Base-by-base conservation (phyloP, 2,113 vertebrate genomes). In the Ochotona princeps region DNA sequence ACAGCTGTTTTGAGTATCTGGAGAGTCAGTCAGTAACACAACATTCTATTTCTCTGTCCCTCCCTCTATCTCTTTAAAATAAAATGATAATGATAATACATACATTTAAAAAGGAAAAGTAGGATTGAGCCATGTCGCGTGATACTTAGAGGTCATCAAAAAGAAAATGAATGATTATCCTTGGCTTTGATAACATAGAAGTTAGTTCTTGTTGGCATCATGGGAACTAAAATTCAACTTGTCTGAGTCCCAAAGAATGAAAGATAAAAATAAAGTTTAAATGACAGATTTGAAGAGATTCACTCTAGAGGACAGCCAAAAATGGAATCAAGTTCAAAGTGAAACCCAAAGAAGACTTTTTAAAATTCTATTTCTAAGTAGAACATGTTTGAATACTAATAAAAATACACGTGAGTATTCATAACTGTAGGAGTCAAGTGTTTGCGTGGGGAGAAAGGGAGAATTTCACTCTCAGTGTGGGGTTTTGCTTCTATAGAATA, bases 251-350 rank as follows among this genome's bases (percentile, higher is more conserved):
- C n/a, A 57, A 28, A 92, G 28, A 73, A 32, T 73, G 23, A 35
- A 25, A 88, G 65, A 83, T 83, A 49, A 57, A 79, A 23, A 17
- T 74, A 85, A 94, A 91, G 57, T 73, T 73, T 79, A 84, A 60
- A 60, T 69, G 25, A 26, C 30, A 49, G 0, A 70, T 91, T 93
- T 76, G 57, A 93, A 73, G 35, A 87, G 13, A 60, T 79, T 83
- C 73, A 65, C 32, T 83, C 32, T 89, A 67, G 84, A 78, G 5
- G 60, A 38, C 44, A 80, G 30, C 35, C 89, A 17, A 83, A 75
- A 81, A 75, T 44, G 57, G 38, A 11, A 44, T 73, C 35, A 32
- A 60, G 18, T 69, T 35, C 60, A 60, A 51, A 92, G 81, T 15
- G 54, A 12, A n/a, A n/a, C n/a, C n/a, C n/a, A n/a, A n/a, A n/a